A percentile compares a stretch with the other conserved stretches of the same genome.
These are phyloP conservation scores for Coecobrya sp. DNA, from an alignment of 2,888 invertebrate genomes.

Conservation along the genomic window DNA sequence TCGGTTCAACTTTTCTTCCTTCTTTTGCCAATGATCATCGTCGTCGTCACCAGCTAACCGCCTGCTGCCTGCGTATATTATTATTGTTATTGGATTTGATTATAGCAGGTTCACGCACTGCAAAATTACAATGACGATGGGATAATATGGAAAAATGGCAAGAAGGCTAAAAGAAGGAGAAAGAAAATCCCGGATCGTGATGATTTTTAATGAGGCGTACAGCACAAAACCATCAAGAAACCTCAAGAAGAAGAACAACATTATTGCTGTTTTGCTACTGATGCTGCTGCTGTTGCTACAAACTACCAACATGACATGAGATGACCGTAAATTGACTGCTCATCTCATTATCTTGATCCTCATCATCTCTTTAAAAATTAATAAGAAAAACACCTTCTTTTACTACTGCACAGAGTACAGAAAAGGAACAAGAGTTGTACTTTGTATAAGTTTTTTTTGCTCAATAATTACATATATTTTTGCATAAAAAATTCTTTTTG, in stretches of 20 bases:
- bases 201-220: constrained; percentile 47
- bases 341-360: constrained; percentile 70
- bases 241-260: not conserved
- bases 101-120: constrained; percentile 55
- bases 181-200: constrained; percentile 61
- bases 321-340: constrained; percentile 74
- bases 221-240: not conserved
- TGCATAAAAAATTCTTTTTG: not conserved
- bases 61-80: constrained; percentile 30
- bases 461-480: not conserved
- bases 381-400: constrained; percentile 44
- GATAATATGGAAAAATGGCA: not conserved
- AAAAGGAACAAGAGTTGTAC: not conserved
- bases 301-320: constrained; percentile 56
- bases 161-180: not conserved
- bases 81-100: constrained; percentile 53
- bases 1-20: not conserved
- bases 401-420: constrained; percentile 6
- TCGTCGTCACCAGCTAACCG: constrained; percentile 8
- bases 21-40: not conserved
- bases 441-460: not conserved
- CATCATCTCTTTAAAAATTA: constrained; percentile 70
- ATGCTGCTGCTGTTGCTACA: not conserved
- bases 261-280: not conserved
- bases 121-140: constrained; percentile 6